Evolutionary conservation across 1,140 invertebrate genomes (phyloP), one percentile per base, ranked within the genome.

Genomic region (Drosophila nikananu): DNA sequence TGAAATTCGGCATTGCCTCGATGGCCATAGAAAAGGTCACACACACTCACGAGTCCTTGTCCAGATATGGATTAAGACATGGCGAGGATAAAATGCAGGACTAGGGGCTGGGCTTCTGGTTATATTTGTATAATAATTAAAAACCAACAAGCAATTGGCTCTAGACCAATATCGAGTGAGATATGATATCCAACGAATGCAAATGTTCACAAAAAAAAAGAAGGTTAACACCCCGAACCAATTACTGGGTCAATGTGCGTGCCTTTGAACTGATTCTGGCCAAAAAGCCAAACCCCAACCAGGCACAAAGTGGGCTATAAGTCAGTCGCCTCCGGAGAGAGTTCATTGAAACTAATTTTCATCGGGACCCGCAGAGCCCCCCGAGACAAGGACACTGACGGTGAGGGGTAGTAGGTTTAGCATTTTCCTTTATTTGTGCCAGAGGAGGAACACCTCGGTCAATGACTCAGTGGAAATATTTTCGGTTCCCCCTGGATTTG

Each of bases 201-300:
- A 66, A 46, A 65, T 51, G 32, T 42, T 17, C 35, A 64, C 23
- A 25, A 12, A 5, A 27, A n/a, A n/a, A n/a, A 35, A 59, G 23
- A 59, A 25, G 57, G 57, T 17, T n/a, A 54, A 15, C 15, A n/a
- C 5, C 39, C 39, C 37, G 48, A 30, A 64, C 32, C 83, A 83
- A 87, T 83, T 86, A 80, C 82, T 86, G 70, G 83, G 83, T 86
- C 83, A 86, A 86, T 77, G 76, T 82, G 76, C 76, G 79, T 77
- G 63, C 58, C 61, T 70, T 17, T 86, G 79, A 86, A 86, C 83
- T 77, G 75, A 86, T 79, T 81, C 57, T n/a, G 70, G 54, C 62
- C 62, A 54, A 10, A 44, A 65, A 65, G 70, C 41, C 48, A 48
- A 32, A 44, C 44, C 17, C 44, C 17, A 27, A 32, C 23, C 23